Base-by-base conservation (phyloP, 2,797 vertebrate species). In the Sciaenops ocellatus region DNA sequence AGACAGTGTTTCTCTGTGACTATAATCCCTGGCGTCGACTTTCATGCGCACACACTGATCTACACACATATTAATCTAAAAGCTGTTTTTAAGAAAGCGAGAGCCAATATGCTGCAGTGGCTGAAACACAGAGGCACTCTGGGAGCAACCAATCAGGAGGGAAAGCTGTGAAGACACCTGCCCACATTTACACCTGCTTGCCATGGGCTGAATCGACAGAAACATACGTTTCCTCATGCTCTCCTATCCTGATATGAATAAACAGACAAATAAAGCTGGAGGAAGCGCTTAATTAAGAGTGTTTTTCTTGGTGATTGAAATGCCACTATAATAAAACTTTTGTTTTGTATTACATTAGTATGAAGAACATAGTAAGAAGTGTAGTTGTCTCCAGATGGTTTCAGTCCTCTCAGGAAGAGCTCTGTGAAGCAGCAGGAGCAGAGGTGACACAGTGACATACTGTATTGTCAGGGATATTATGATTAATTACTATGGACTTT, bases 401-500 rank as follows among this genome's bases (percentile, higher is more conserved):
- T 12, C 41, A 47, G 70, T 73, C 50, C 68, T 78, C 48, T 62
- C 44, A 46, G 68, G 30, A 55, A 77, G 57, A 76, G 63, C 59
- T 42, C 59, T 50, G 76, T 66, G 69, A 80, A 73, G 79, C 80
- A 57, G 76, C 52, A 41, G 72, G 71, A 89, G 78, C 84, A 88
- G 84, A 86, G 87, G 86, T 87, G 88, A 89, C 82, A 88, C 62
- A 75, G 56, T 84, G 85, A 84, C 85, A 88, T 76, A 86, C 71
- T 84, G 85, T 83, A 88, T 80, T 50, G 50, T 90, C 89, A 84
- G 86, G 87, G 86, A 89, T 89, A 91, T 90, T 90, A 85, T 92
- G 89, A 93, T 93, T 87, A 93, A 94, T 94, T 92, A 94, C 89
- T 46, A 16, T 10, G 61, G 78, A 87, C 90, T 92, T 93, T 92